Conservation (phyloP, 2,888 invertebrate genomes). For the Nemoura dubitans region DNA sequence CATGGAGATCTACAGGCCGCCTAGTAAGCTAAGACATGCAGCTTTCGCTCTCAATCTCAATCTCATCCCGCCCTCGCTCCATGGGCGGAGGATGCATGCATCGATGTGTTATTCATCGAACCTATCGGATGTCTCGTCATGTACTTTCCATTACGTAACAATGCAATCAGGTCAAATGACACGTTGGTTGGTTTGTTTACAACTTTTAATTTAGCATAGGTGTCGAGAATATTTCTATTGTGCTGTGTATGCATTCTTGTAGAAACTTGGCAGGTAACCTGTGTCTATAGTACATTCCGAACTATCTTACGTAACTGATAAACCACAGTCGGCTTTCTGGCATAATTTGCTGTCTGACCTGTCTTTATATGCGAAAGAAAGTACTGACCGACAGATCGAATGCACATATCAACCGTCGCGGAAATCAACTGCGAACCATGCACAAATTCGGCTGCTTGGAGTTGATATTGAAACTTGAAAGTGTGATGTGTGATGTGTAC, state of each 20-base stretch:
- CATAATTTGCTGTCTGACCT: neutral
- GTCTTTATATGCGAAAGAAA: neutral
- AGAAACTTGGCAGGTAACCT: neutral
- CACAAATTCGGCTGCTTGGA: too few relatives aligned
- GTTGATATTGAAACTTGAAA: too few relatives aligned
- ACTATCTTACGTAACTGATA: neutral
- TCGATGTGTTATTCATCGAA: neutral
- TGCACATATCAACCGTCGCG: too few relatives aligned
- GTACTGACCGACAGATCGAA: too few relatives aligned
- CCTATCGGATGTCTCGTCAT: neutral
- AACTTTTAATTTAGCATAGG: neutral
- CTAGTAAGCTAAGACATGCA: conserved; percentile 78
- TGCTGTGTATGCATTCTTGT: neutral
- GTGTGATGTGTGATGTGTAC: too few relatives aligned
- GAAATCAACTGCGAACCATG: too few relatives aligned
- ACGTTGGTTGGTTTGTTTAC: neutral
- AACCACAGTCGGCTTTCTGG: neutral
- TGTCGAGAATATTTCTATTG: neutral
- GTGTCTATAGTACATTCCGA: neutral
- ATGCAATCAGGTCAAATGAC: neutral
- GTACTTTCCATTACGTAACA: neutral
- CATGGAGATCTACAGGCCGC: conserved; percentile 88
- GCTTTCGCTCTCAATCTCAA: conserved; percentile 48
- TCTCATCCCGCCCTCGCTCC: conserved; percentile 44
- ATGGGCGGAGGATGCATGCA: neutral